These are phyloP conservation scores for Ylistrum balloti DNA, from an alignment of 1,140 invertebrate genomes.

Conservation along the genomic window DNA sequence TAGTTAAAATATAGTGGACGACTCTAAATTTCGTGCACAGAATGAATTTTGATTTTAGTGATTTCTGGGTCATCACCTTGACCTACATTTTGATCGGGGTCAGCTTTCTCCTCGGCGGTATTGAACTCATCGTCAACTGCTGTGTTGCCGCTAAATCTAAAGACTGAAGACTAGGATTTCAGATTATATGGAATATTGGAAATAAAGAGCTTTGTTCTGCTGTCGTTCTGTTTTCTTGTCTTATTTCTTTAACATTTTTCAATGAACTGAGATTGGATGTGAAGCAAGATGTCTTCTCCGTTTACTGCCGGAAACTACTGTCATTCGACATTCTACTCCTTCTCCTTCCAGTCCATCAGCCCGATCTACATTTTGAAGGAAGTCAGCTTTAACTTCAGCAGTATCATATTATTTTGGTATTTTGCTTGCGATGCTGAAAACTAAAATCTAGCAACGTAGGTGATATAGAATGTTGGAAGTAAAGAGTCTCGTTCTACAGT, in stretches of 20 bases:
- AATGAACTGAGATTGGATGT: too few relatives aligned
- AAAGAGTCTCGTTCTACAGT: neutral
- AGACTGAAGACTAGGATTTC: too few relatives aligned
- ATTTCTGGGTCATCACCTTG: constrained; percentile 87
- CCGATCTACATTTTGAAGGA: constrained; percentile 85
- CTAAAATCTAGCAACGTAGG: too few relatives aligned
- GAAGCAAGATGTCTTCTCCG: neutral
- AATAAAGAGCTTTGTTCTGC: neutral
- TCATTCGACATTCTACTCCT: constrained; percentile 89
- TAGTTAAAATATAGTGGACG: too few relatives aligned
- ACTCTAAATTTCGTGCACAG: too few relatives aligned
- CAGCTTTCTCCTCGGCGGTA: constrained; percentile 85
- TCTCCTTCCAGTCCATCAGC: constrained; percentile 88
- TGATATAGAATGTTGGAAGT: too few relatives aligned
- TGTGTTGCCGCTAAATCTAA: neutral
- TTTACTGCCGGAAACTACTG: constrained; percentile 85
- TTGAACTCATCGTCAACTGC: neutral
- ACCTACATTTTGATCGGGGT: constrained; percentile 86
- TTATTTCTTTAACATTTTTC: too few relatives aligned
- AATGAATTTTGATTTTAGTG: too few relatives aligned
- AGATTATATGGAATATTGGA: too few relatives aligned
- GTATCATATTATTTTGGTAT: constrained; percentile 61
- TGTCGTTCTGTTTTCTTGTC: neutral
- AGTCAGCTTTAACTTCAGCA: constrained; percentile 85
- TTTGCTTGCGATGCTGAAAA: neutral